Evolutionary conservation across 2,113 vertebrate genomes (phyloP).

Genomic region (Nematolebias whitei): DNA sequence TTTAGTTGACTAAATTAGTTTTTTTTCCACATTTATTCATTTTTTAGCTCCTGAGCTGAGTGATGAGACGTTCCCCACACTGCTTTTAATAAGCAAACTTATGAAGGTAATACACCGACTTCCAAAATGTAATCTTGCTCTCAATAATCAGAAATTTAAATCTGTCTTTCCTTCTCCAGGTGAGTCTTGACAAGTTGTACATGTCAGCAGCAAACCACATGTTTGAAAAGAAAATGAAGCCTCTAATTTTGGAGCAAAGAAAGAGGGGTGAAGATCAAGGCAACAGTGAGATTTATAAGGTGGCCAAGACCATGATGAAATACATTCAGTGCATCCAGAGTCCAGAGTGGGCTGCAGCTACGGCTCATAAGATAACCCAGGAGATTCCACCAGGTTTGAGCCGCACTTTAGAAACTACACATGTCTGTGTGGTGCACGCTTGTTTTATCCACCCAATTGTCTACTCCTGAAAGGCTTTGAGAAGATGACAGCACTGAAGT

Average conservation of each 20-base stretch:
- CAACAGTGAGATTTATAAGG: slow-evolving; percentile 80
- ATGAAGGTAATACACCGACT: slow-evolving; percentile 87
- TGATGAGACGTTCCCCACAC: slow-evolving; percentile 90
- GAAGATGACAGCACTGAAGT: slow-evolving; percentile 88
- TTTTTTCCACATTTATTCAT: slow-evolving; percentile 10
- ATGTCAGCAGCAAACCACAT: slow-evolving; percentile 87
- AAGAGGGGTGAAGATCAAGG: slow-evolving; percentile 66
- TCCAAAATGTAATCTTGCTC: not conserved
- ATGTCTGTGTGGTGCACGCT: not conserved
- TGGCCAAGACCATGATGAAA: slow-evolving; percentile 84
- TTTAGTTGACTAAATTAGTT: not conserved
- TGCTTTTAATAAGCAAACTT: slow-evolving; percentile 91
- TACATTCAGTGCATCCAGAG: slow-evolving; percentile 89
- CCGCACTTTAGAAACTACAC: not conserved
- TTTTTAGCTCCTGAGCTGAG: slow-evolving; percentile 89
- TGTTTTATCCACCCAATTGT: slow-evolving; percentile 4
- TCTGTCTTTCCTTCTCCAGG: slow-evolving; percentile 67
- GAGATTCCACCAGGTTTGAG: slow-evolving; percentile 88
- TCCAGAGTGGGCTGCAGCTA: slow-evolving; percentile 90
- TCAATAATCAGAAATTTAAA: not conserved
- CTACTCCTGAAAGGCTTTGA: slow-evolving; percentile 80
- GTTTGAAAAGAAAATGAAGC: slow-evolving; percentile 90
- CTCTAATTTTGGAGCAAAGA: slow-evolving; percentile 82
- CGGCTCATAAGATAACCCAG: slow-evolving; percentile 89
- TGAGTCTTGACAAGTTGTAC: slow-evolving; percentile 90